Evolutionary conservation across 2,888 invertebrate species (phyloP), one percentile per base, ranked within the genome.

Genomic region (Pocota personata): DNA sequence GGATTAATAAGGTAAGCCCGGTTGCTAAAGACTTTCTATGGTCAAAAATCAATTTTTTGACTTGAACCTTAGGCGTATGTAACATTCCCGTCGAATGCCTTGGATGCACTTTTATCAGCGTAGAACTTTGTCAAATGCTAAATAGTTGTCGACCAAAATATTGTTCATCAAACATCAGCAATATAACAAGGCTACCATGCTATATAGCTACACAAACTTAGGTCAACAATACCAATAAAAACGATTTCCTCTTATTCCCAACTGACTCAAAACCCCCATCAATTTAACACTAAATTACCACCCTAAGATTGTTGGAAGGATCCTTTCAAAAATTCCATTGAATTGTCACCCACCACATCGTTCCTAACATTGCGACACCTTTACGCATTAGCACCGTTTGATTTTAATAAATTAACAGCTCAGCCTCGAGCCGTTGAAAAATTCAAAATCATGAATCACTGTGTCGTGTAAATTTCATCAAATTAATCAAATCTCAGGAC

Each of bases 361-460:
- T 64, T 52, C 40, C 30, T 7, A 43, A 48, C 30, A 10, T 14
- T 37, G 32, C 50, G 64, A 57, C 77, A 77, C 71, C 77, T 77
- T 71, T 30, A 66, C 64, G 71, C 71, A 83, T 78, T 73, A 73
- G 62, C 67, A 73, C 55, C 66, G 32, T 72, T 78, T 83, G 78
- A 83, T 83, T 83, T 83, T 60, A 78, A 83, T 73, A 82, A 82
- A 77, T 72, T 66, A 83, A 66, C 82, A 77, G 35, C 77, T 62
- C 76, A 48, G 62, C 66, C 21, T 16, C 4, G 55, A 64, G 55
- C 19, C 55, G 7, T 58, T 82, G 50, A 77, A 71, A 77, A 82
- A 82, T 82, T 60, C 62, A 52, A 73, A 83, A 32, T 58, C 83
- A 83, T 78, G 73, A 83, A 78, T 83, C 60, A 78, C 60, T 35